These are phyloP conservation scores for Florisuga fusca DNA, from an alignment of 2,797 vertebrate genomes.

Conservation along the genomic window DNA sequence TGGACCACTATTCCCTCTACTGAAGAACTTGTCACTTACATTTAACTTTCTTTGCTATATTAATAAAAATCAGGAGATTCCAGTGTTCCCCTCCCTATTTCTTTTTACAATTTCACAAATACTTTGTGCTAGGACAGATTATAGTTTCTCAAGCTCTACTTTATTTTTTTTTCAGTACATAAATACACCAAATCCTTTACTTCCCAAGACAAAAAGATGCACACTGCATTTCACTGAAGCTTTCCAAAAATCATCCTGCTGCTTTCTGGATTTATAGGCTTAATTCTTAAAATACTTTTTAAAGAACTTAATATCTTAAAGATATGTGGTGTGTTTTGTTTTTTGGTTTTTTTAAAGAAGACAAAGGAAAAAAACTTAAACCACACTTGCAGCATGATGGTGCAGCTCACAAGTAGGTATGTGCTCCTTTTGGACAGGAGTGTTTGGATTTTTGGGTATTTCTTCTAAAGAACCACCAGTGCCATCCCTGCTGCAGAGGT, in stretches of 20 bases:
- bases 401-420: background rate
- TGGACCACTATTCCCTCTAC: background rate
- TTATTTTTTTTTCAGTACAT: background rate
- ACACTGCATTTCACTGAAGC: background rate
- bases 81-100: background rate
- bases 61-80: background rate
- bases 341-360: background rate
- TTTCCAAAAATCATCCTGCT: background rate
- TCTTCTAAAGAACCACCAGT: background rate
- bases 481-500: background rate
- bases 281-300: background rate
- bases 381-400: background rate
- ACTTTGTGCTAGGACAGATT: background rate
- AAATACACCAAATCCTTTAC: background rate
- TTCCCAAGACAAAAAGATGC: background rate
- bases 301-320: background rate
- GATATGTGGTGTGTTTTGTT: background rate
- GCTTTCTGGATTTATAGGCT: background rate
- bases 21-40: background rate
- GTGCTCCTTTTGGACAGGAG: background rate
- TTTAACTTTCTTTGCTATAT: background rate
- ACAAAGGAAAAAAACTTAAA: background rate
- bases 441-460: fast-evolving
- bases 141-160: background rate
- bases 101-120: background rate